Percentiles rank a stretch among this genome's conserved stretches.
phyloP scores from a whole-genome alignment of 2,797 vertebrate genomes.

The Mionectes olivaceus region DNA sequence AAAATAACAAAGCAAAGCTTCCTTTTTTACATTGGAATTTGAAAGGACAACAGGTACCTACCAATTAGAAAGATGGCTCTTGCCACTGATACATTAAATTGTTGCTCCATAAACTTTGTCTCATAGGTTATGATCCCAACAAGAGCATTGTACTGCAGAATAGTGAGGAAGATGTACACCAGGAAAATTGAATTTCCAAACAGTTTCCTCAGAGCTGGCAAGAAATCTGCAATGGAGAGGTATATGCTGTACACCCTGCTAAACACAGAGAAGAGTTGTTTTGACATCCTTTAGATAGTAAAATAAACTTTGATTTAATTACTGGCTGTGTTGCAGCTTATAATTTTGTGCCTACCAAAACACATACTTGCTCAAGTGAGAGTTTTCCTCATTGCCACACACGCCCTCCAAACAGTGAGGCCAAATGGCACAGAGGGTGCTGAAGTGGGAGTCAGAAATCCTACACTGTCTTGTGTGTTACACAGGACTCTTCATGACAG shows the following conservation, averaged over 20 bases:
- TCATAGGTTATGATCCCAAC: conserved; percentile 87
- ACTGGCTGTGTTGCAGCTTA: background rate
- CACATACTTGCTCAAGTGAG: background rate
- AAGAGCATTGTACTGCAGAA: conserved; percentile 83
- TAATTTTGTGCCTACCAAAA: background rate
- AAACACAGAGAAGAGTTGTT: conserved; percentile 8
- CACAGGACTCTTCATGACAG: background rate
- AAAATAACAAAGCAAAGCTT: background rate
- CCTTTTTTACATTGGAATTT: background rate
- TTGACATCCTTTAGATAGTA: background rate
- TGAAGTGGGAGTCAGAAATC: background rate
- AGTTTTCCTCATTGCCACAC: background rate
- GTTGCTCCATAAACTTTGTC: conserved; percentile 92
- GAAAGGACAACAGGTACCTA: conserved; percentile 45
- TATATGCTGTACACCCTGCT: background rate
- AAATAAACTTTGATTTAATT: background rate
- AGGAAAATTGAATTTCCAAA: conserved; percentile 86
- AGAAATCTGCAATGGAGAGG: conserved; percentile 81
- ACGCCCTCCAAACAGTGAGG: background rate
- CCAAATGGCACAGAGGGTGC: background rate
- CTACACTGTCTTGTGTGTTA: background rate
- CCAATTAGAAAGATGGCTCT: conserved; percentile 87
- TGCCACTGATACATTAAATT: conserved; percentile 87
- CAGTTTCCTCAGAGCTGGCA: conserved; percentile 84
- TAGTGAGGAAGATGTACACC: conserved; percentile 78